Evolutionary conservation across 2,797 vertebrate genomes (phyloP).

Genomic region (Mastacembelus armatus): DNA sequence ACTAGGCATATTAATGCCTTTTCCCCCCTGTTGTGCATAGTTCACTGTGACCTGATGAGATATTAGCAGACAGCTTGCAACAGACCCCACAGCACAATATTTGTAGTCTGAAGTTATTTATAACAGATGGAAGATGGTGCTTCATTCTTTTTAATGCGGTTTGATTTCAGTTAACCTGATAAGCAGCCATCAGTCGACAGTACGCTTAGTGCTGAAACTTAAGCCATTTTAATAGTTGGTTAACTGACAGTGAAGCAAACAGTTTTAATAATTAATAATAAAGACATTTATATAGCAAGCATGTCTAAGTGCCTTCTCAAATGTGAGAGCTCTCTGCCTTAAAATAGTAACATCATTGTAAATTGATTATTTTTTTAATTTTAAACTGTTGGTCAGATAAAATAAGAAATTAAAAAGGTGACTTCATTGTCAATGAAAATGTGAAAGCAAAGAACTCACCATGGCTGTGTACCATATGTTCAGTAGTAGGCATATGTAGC

Average conservation of each 20-base stretch:
- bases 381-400: neutral
- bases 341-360: neutral
- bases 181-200: neutral
- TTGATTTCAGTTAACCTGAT: slow-evolving; percentile 21
- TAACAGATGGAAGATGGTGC: slow-evolving; percentile 19
- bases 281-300: neutral
- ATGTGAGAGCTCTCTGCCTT: neutral
- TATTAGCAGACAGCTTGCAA: slow-evolving; percentile 21
- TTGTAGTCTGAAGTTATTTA: slow-evolving; percentile 22
- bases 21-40: neutral
- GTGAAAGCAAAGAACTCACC: too few relatives aligned
- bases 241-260: neutral
- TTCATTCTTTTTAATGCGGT: slow-evolving; percentile 14
- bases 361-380: neutral
- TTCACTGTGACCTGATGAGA: slow-evolving; percentile 22
- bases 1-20: slow-evolving; percentile 2
- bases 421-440: neutral
- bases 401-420: neutral
- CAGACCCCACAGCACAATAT: slow-evolving; percentile 19
- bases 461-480: neutral
- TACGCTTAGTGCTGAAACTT: neutral
- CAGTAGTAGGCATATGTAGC: neutral
- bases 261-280: neutral
- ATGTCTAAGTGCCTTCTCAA: neutral
- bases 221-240: neutral